phyloP scores from a whole-genome alignment of 2,797 vertebrate genomes.

The Sylvia borin region DNA sequence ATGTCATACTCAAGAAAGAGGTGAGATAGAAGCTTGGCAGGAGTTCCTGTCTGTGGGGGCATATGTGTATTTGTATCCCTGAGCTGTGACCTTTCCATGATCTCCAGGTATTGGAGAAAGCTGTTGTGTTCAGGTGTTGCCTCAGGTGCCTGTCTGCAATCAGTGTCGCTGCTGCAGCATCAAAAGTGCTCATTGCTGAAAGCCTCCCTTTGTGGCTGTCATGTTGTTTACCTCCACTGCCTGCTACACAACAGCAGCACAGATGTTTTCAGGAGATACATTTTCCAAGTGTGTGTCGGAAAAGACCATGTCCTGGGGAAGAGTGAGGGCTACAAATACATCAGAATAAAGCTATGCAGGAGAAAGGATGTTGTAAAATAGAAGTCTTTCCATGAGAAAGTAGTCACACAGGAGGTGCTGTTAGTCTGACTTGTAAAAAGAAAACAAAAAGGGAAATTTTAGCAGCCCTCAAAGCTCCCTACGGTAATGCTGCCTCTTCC shows the following conservation, averaged over 20 bases:
- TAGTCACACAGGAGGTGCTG: neutral
- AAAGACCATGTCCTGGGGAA: neutral
- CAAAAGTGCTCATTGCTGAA: neutral
- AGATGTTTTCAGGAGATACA: neutral
- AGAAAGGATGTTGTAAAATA: neutral
- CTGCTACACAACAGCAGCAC: neutral
- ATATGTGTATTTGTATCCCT: neutral
- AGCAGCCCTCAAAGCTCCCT: neutral
- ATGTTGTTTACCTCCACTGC: neutral
- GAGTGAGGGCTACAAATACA: neutral
- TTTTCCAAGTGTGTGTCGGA: neutral
- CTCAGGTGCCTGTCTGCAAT: neutral
- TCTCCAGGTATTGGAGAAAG: neutral
- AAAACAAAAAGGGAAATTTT: neutral
- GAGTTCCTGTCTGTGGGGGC: neutral
- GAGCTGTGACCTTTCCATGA: neutral
- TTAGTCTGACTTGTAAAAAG: neutral
- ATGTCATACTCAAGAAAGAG: neutral
- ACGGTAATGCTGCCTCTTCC: neutral
- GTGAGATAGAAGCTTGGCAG: neutral
- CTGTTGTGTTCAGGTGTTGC: neutral
- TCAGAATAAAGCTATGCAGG: neutral
- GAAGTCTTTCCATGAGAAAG: neutral
- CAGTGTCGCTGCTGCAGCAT: neutral
- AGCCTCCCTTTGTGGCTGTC: neutral